phyloP scores from a whole-genome alignment of 2,888 invertebrate genomes.

The Yponomeuta sedellus region DNA sequence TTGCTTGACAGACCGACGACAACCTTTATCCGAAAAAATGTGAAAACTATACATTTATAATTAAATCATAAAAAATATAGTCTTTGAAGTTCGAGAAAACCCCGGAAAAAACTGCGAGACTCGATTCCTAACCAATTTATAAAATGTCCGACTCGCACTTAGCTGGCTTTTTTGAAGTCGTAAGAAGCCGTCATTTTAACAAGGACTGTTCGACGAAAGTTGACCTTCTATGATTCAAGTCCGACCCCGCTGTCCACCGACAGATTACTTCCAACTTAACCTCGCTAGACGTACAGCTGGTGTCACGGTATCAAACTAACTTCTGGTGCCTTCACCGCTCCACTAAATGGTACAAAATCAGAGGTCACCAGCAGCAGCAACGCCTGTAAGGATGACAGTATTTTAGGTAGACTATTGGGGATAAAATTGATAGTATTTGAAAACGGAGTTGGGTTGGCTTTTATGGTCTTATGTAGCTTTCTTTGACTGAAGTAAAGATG shows the following conservation, averaged over 20 bases:
- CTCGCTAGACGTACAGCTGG: not conserved
- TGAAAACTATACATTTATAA: no score
- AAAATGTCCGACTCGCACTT: no score
- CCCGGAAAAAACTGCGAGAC: no score
- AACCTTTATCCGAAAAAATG: no score
- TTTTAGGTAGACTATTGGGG: not conserved
- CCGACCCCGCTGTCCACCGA: constrained; percentile 16
- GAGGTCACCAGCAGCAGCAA: not conserved
- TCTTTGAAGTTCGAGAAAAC: no score
- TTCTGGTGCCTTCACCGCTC: not conserved
- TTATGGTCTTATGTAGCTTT: not conserved
- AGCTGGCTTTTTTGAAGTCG: no score
- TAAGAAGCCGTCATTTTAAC: no score
- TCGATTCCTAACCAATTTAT: no score
- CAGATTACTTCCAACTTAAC: constrained; percentile 31
- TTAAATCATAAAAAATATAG: no score
- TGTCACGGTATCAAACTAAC: not conserved
- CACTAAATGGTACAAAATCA: not conserved
- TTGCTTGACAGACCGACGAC: no score
- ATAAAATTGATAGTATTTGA: not conserved
- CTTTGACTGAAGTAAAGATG: not conserved
- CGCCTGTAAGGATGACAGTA: not conserved
- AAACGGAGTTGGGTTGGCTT: not conserved
- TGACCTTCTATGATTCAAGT: not conserved
- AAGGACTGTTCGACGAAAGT: no score